Percentiles rank a stretch among this genome's conserved stretches.
These are phyloP conservation scores for Xanthorhoe designata DNA, from an alignment of 2,888 invertebrate genomes.

Conservation along the genomic window DNA sequence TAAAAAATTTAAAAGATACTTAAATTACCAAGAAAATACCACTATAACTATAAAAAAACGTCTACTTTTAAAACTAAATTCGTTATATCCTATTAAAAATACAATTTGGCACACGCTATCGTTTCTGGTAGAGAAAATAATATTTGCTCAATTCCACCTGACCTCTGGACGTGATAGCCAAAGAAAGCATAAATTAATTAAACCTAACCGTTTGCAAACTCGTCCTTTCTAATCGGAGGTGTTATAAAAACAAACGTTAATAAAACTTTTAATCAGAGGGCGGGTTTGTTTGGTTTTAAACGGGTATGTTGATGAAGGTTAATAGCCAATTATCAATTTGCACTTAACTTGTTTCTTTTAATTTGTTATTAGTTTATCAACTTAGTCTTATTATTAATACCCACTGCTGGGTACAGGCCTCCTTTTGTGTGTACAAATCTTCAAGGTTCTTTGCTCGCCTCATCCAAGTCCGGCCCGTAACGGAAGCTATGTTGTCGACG, in stretches of 20 bases:
- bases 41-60: not conserved
- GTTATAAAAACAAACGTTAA: constrained; percentile 38
- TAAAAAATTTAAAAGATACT: too few species aligned
- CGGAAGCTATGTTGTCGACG: too few species aligned
- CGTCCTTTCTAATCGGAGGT: constrained; percentile 41
- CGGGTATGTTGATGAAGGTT: too few species aligned
- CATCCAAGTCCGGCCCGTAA: too few species aligned
- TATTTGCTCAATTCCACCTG: constrained; percentile 36
- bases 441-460: too few species aligned
- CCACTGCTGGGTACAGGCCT: too few species aligned
- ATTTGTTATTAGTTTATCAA: too few species aligned
- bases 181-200: constrained; percentile 49
- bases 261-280: constrained; percentile 27
- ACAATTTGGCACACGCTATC: constrained; percentile 22
- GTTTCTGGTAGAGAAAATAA: constrained; percentile 36
- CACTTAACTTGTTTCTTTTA: too few species aligned
- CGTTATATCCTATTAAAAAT: constrained; percentile 14
- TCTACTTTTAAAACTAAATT: constrained; percentile 3
- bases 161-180: constrained; percentile 37
- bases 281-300: not conserved
- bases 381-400: too few species aligned
- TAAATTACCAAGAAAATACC: too few species aligned
- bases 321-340: too few species aligned
- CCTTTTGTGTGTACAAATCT: too few species aligned
- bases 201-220: constrained; percentile 34